Conservation (phyloP, 2,797 vertebrate species). For the Gallinago solitaria region DNA sequence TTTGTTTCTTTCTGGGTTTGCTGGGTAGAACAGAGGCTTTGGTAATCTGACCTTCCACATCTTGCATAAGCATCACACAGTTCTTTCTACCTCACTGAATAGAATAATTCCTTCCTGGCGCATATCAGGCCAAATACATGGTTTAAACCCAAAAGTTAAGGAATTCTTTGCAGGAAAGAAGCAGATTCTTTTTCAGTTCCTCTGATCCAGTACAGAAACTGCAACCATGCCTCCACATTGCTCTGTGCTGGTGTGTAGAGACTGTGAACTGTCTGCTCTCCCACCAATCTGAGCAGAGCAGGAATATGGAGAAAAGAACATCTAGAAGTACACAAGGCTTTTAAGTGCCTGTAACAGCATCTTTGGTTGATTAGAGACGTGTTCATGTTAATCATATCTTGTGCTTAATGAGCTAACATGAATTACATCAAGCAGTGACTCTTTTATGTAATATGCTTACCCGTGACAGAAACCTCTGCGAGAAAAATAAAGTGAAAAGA, state of each 20-base stretch:
- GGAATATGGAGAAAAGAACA: neutral
- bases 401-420: conserved; percentile 22
- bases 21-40: neutral
- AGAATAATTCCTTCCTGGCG: neutral
- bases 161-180: neutral
- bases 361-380: neutral
- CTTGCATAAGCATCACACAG: neutral
- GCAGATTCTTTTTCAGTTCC: neutral
- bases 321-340: neutral
- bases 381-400: conserved; percentile 16
- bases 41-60: neutral
- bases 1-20: neutral
- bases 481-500: neutral
- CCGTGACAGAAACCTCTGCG: neutral
- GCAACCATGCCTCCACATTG: neutral
- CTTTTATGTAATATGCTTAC: neutral
- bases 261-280: neutral
- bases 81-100: neutral
- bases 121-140: neutral
- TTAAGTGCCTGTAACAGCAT: neutral
- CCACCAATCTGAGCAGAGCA: neutral
- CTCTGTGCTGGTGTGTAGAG: neutral
- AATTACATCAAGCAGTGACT: conserved; percentile 13
- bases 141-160: neutral
- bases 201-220: neutral